phyloP scores from a whole-genome alignment of 2,888 invertebrate genomes.

The Agriopis marginaria region DNA sequence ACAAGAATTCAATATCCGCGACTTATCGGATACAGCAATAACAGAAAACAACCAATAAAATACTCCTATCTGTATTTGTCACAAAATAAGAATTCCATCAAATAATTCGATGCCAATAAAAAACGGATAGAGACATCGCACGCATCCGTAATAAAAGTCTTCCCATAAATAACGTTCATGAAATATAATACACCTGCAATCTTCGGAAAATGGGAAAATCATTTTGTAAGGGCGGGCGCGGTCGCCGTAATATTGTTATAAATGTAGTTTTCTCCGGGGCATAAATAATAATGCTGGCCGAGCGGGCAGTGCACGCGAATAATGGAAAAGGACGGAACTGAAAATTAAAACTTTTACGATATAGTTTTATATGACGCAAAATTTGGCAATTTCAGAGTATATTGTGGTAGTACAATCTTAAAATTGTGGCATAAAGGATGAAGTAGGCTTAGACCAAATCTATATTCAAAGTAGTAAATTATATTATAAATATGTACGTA shows the following conservation, averaged over 20 bases:
- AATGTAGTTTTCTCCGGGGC: slow-evolving; percentile 82
- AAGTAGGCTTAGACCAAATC: not conserved
- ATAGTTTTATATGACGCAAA: not conserved
- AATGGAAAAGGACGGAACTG: slow-evolving; percentile 17
- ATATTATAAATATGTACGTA: too few species aligned
- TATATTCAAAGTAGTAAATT: not conserved
- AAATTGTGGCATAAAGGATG: not conserved
- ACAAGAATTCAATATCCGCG: slow-evolving; percentile 62
- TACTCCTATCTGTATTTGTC: slow-evolving; percentile 71
- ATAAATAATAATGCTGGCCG: slow-evolving; percentile 84
- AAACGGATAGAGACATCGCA: slow-evolving; percentile 85
- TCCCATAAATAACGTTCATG: slow-evolving; percentile 86
- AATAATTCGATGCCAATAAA: slow-evolving; percentile 82
- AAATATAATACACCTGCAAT: slow-evolving; percentile 87
- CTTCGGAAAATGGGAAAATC: slow-evolving; percentile 86
- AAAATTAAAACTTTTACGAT: not conserved
- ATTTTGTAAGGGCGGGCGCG: slow-evolving; percentile 85
- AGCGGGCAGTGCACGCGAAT: slow-evolving; percentile 50
- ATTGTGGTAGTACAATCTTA: not conserved
- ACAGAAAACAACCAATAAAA: slow-evolving; percentile 70
- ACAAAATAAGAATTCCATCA: slow-evolving; percentile 80
- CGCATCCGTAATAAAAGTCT: slow-evolving; percentile 86
- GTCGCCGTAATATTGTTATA: slow-evolving; percentile 86
- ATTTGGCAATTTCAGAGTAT: not conserved
- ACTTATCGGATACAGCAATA: slow-evolving; percentile 64